Base-by-base conservation (phyloP, 2,888 invertebrate genomes). In the Morpho deidamia region DNA sequence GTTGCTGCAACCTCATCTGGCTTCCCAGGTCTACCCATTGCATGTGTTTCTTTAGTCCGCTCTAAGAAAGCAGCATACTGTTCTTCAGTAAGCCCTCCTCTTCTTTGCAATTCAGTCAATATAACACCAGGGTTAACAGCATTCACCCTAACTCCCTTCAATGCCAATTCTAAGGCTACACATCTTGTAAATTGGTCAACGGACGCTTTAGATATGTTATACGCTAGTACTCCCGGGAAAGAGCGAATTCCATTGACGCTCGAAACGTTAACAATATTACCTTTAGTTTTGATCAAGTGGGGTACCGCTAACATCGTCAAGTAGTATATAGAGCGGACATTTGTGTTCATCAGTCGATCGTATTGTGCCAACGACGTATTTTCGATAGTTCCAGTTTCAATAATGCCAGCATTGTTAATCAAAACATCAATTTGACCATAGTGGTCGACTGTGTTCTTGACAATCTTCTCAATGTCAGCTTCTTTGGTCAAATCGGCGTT, bases 121-220 rank as follows among this genome's bases (percentile, higher is more conserved):
- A 95, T 94, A 0, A 99, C 98, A 48, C 99, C 97, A 11, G 99
- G 99, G 81, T 97, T 97, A 0, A 98, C 97, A 63, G 94, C 92
- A 80, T 98, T 98, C 0, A 97, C 97, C 56, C 98, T 88, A 0
- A 98, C 96, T 58, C 95, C 93, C 79, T 95, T 95, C 0, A 92
- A 71, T 11, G 95, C 96, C 50, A 97, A 77, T 71, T 97, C 99
- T 55, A 99, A 83, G 4, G 99, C 98, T 2, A 95, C 92, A 79
- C 98, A 98, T 67, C 95, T 92, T 0, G 99, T 99, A 63, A 99
- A 94, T 76, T 99, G 99, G 81, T 99, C 99, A 0, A 99, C 91
- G 1, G 98, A 96, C 38, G 97, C 92, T 84, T 99, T 99, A 0
- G 97, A 97, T 78, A 99, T 94, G 65, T 94, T 95, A 78, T 99